A percentile compares a stretch with the other conserved stretches of the same genome.
phyloP scores from a whole-genome alignment of 2,113 vertebrate species.

The Egretta garzetta region DNA sequence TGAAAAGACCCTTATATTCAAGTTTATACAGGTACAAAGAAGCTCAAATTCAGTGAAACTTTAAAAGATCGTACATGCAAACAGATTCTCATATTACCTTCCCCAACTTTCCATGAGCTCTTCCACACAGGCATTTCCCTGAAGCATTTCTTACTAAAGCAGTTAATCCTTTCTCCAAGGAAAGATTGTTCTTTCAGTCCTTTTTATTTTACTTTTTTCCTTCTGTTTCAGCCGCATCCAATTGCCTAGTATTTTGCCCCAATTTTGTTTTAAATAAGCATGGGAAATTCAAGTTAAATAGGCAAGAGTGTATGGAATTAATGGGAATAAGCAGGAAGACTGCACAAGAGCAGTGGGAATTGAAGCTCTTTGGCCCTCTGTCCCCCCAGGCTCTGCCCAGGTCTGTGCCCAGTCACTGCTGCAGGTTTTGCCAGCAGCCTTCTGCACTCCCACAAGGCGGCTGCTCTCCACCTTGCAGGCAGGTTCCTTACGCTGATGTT shows the following conservation, averaged over 20 bases:
- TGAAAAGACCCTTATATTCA: background rate
- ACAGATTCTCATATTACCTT: background rate
- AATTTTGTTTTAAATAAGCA: background rate
- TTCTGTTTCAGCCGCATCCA: background rate
- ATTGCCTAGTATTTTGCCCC: background rate
- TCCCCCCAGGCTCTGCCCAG: background rate
- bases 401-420: background rate
- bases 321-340: background rate
- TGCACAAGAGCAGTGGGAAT: too few relatives aligned
- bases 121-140: background rate
- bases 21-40: background rate
- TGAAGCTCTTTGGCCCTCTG: too few relatives aligned
- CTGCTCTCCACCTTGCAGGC: rapidly evolving
- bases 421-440: background rate
- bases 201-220: background rate
- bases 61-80: background rate
- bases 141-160: background rate
- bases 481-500: background rate
- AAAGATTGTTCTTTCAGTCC: background rate
- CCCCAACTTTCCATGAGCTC: background rate
- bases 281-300: background rate
- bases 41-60: background rate
- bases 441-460: too few relatives aligned
- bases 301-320: background rate
- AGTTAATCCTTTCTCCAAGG: background rate